Evolutionary conservation across 2,888 invertebrate species (phyloP), one percentile per base, ranked within the genome.

Genomic region (Trilocha varians): DNA sequence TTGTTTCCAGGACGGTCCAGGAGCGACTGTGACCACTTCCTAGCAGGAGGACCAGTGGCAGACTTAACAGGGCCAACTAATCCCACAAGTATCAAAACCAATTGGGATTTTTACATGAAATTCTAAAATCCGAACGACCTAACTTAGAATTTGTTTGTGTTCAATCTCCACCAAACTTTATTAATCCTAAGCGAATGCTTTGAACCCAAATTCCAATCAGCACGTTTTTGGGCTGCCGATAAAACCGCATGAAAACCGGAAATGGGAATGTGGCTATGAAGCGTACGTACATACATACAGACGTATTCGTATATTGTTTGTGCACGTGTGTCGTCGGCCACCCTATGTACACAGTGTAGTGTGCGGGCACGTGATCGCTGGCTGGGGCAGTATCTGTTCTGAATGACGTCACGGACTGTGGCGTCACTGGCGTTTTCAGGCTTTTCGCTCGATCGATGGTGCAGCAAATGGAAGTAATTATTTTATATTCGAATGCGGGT

Each of bases 311-410:
- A 43, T 47, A 44, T 16, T 17, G 36, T 13, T 18, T 42, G 38
- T 46, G 43, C 43, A 39, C 34, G 40, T 49, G 39, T 42, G 44
- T 40, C 14, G 34, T 41, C 39, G 8, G 25, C 6, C 25, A 25
- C 25, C 4, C 25, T 25, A 11, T 25, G 25, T 25, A 25, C 11
- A 25, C 25, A 25, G 25, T 9, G 44, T 38, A 50, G 49, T 50
- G 60, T 62, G 55, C 52, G 49, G 53, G 53, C 66, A 62, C 65
- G 68, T 71, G 65, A 66, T 52, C 52, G 40, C 38, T 47, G 41
- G 53, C 51, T 38, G 44, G 39, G 44, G 46, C 50, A 36, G 46
- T 38, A 49, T 44, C 48, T 52, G 47, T 42, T 40, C 38, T 34
- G 34, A 48, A 41, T 67, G 63, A 66, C 65, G 64, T 70, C 66